Percentiles rank a stretch among this genome's conserved stretches.
Evolutionary conservation across 2,888 invertebrate genomes (phyloP).

Genomic region (Adelphocoris suturalis): DNA sequence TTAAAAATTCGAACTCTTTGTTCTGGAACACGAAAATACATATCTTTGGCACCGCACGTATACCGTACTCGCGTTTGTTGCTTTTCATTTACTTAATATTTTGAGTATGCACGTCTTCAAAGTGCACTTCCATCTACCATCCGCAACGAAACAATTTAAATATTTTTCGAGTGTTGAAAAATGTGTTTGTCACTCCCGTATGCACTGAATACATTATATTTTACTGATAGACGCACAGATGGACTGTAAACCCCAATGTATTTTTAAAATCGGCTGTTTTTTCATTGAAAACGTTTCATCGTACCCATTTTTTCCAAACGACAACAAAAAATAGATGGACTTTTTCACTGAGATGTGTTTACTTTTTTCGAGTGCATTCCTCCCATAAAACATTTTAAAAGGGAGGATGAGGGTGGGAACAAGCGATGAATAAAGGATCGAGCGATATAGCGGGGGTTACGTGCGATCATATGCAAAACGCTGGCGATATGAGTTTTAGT

Average conservation of each 20-base stretch:
- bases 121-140: constrained; percentile 12
- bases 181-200: neutral
- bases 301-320: neutral
- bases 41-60: too few relatives aligned
- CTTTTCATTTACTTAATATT: constrained; percentile 10
- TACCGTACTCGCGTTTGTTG: too few relatives aligned
- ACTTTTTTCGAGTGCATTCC: constrained; percentile 12
- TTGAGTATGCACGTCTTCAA: constrained; percentile 17
- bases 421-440: constrained; percentile 10
- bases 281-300: neutral
- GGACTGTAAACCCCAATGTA: constrained; percentile 17
- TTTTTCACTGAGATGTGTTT: neutral
- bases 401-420: neutral
- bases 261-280: neutral
- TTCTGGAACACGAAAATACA: too few relatives aligned
- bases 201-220: constrained; percentile 21
- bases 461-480: neutral
- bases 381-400: neutral
- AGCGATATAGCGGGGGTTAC: neutral
- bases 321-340: neutral
- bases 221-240: neutral
- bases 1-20: too few relatives aligned
- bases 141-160: neutral
- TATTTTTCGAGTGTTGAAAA: constrained; percentile 19
- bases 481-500: neutral